Evolutionary conservation across 2,888 invertebrate genomes (phyloP), one percentile per base, ranked within the genome.

Genomic region (Molanna angustata): DNA sequence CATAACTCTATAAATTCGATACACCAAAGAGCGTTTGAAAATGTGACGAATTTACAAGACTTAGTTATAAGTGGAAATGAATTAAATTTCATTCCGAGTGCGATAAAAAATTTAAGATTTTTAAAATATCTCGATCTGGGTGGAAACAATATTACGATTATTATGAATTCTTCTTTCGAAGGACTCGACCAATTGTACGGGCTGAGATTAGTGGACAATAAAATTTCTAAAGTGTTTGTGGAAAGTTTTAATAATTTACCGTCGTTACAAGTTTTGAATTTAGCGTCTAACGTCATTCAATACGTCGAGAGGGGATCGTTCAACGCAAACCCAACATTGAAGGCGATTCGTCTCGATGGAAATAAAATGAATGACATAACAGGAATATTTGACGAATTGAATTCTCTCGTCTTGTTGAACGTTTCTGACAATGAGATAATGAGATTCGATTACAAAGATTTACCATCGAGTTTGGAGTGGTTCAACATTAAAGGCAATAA

Each of bases 161-260:
- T 94, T 60, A 82, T 76, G 59, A 83, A 85, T 65, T 80, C 84
- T 62, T 85, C 87, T 60, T 88, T 92, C 66, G 79, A 78, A 62
- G 88, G 88, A 9, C 72, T 92, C 57, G 78, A 82, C 57, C 82
- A 86, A 65, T 77, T 94, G 58, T 85, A 84, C 64, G 86, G 88
- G 49, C 74, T 94, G 57, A 81, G 90, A 57, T 70, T 93, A 62
- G 88, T 90, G 52, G 87, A 88, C 71, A 93, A 93, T 75, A 84
- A 85, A 71, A 82, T 87, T 64, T 82, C 82, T 63, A 84, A 83
- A 72, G 82, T 86, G 66, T 85, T 84, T 60, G 82, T 82, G 65
- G 87, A 85, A 64, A 84, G 85, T 66, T 88, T 90, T 67, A 80
- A 84, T 61, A 79, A 84, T 62, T 73, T 90, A 61, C 83, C 84